Base-by-base conservation (phyloP, 2,888 invertebrate species). In the Galerucella nymphaeae region DNA sequence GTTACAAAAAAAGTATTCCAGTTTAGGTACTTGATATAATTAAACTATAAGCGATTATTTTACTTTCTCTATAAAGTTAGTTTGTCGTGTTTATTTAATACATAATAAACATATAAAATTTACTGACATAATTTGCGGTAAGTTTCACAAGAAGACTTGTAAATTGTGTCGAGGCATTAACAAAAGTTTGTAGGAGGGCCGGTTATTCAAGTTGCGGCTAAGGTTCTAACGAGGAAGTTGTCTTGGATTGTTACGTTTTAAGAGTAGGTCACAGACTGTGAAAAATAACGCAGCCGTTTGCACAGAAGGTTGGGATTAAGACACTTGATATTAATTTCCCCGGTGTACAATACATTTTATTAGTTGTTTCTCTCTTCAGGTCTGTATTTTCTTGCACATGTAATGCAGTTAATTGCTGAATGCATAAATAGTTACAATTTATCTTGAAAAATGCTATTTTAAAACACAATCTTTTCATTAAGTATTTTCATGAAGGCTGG, bases 251-350 rank as follows among this genome's bases (percentile, higher is more conserved):
- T 82, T 82, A 80, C 83, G 83, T 82, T 79, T 83, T 84, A 85
- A 85, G 84, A 84, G 83, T 84, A 82, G 85, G 85, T 85, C 84
- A 83, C 85, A 84, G 83, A 79, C 84, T 84, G 84, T 85, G 85
- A 85, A 85, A 85, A 86, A 85, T 85, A 85, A 84, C 83, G 83
- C 83, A 82, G 84, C 85, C 83, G 84, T 85, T 85, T 85, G 82
- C 84, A 83, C 83, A 84, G 83, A 82, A 84, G 85, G 85, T 83
- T 83, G 85, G 86, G 85, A 86, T 86, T 86, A 87, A 86, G 86
- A 86, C 86, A 86, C 86, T 86, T 86, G 86, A 86, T 86, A 87
- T 87, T 87, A 87, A 87, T 87, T 87, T 87, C 87, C 87, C 87
- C 84, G 82, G 86, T 82, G 87, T 84, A 84, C 86, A 85, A 87